Percentiles rank a stretch among this genome's conserved stretches.
These are phyloP conservation scores for Trogon melanurus DNA, from an alignment of 2,113 vertebrate species.

Conservation along the genomic window DNA sequence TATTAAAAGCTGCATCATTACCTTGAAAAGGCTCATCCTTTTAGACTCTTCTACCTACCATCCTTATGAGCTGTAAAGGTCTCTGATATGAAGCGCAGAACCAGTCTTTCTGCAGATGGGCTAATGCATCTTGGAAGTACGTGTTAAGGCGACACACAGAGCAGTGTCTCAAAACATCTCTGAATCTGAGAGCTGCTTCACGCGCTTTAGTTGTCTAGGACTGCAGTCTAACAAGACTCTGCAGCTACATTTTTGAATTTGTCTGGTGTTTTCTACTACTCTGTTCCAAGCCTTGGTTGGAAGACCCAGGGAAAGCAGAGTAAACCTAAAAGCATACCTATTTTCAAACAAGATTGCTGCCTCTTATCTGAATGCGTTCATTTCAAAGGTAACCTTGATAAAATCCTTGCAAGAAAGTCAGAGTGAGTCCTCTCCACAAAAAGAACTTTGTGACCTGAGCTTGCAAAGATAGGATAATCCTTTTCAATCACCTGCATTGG, in stretches of 20 bases:
- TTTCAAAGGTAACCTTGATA: not conserved
- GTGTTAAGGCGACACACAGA: not conserved
- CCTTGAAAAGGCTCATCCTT: not conserved
- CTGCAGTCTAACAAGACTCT: not conserved
- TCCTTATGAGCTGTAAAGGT: not conserved
- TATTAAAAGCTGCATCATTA: not conserved
- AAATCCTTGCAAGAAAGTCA: not conserved
- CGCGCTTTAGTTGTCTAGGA: not conserved
- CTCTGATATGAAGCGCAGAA: not conserved
- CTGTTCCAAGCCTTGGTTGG: not conserved
- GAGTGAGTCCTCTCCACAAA: rapidly evolving
- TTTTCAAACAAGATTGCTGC: not conserved
- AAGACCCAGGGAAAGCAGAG: not conserved
- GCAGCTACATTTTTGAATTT: not conserved
- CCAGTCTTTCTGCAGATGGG: not conserved
- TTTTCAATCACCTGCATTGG: not conserved
- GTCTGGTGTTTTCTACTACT: not conserved
- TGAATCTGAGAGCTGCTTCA: not conserved
- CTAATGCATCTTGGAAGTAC: not conserved
- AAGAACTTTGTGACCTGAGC: not conserved
- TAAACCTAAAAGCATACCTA: not conserved
- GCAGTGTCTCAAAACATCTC: not conserved
- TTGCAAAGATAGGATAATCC: not conserved
- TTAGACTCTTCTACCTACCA: not conserved
- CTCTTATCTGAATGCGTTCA: not conserved